Evolutionary conservation across 2,113 vertebrate genomes (phyloP), one percentile per base, ranked within the genome.

Genomic region (Arothron firmamentum): DNA sequence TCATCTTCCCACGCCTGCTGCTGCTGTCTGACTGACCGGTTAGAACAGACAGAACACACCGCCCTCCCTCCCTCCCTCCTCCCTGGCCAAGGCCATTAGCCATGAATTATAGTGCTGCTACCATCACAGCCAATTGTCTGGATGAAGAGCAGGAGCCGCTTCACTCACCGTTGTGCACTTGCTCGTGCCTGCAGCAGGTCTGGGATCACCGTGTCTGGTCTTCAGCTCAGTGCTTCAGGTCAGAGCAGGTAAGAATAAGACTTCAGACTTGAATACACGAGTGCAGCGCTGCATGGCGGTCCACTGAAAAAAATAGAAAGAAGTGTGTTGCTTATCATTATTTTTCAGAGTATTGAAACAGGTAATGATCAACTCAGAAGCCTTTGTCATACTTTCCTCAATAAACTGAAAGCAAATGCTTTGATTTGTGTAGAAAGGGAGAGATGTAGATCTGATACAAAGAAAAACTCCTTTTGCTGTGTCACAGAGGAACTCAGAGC

Each of bases 101-200:
- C 59, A 77, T 82, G 80, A 86, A 78, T 82, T 80, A 86, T 85
- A 79, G 71, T 70, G 78, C 82, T 82, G 83, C 83, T 70, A 81
- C 79, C 80, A 87, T 88, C 86, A 75, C 80, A 67, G 80, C 86
- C 88, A 86, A 87, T 88, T 85, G 85, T 84, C 85, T 88, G 83
- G 85, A 87, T 78, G 79, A 77, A 66, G 82, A 85, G 82, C 86
- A 88, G 86, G 38, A 80, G 67, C 67, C 77, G 77, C 77, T 75
- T 85, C 64, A 34, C 75, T 84, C 57, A 76, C 62, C 49, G 49
- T 38, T 77, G 76, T 68, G 74, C 61, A 70, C 58, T 78, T 75
- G 81, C 72, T 70, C 75, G 54, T 73, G 55, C 51, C 75, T 74
- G 17, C 75, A 70, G 48, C 77, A 82, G 75, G 74, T 80, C 65